Evolutionary conservation across 2,888 invertebrate species (phyloP), one percentile per base, ranked within the genome.

Genomic region (Oegoconia quadripuncta): DNA sequence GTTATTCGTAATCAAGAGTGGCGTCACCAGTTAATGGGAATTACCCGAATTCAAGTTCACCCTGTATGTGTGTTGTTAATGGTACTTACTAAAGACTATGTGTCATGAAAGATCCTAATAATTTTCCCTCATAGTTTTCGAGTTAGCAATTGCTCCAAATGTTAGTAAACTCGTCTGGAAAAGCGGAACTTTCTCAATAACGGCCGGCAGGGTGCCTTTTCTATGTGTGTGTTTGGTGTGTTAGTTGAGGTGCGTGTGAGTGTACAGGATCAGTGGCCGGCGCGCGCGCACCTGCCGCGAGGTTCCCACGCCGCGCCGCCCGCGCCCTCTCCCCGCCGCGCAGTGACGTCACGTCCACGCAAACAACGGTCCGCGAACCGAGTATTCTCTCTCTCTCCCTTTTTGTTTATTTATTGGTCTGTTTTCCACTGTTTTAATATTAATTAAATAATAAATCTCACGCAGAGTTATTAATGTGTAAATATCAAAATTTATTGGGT

Each of bases 221-320:
- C 32, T 34, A 48, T 49, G 61, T 64, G 62, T 55, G 59, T 48
- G 56, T 52, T 13, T 13, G 46, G 37, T 46, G 44, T 47, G 53
- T 62, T 59, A 44, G 47, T 50, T 43, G 42, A 41, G 40, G 53
- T 44, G 54, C 52, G 74, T 76, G 75, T 69, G 74, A 54, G 75
- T 63, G 81, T 76, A 74, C 79, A 86, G 87, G 86, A 86, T 83
- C 87, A 86, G 82, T 87, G 86, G 81, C 84, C 86, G 77, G 75
- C 77, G 73, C 74, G 71, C 74, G 84, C 83, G 83, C 86, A 84
- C 87, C 86, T 86, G 87, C 84, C 83, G 83, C 79, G 64, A 50
- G 63, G 81, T 86, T 86, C 86, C 84, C 87, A 86, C 87, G 87
- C 70, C 74, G 67, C 72, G 59, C 74, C 55, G 58, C 58, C 64